Evolutionary conservation across 2,113 vertebrate species (phyloP).

Genomic region (Malurus elegans): DNA sequence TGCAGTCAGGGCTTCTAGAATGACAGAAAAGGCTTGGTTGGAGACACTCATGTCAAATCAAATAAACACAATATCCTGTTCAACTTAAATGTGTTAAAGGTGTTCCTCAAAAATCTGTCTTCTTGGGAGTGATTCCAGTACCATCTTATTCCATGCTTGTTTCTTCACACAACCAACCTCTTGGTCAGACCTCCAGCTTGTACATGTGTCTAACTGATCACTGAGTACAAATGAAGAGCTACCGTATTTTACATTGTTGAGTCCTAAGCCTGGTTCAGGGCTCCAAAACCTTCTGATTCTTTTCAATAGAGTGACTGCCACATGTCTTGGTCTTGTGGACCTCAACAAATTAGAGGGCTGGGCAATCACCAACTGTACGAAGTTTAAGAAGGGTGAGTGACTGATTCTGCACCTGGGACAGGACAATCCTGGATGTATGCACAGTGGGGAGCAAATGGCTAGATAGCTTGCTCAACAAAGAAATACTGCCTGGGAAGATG

Average conservation of each 20-base stretch:
- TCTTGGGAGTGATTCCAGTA: background rate
- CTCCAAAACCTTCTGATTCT: background rate
- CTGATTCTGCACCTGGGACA: background rate
- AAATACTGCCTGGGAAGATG: background rate
- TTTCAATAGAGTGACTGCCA: background rate
- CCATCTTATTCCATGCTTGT: background rate
- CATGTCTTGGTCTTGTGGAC: background rate
- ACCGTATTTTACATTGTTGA: background rate
- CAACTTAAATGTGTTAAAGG: background rate
- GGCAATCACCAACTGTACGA: background rate
- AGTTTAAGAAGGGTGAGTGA: background rate
- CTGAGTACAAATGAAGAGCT: background rate
- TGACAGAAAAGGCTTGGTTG: background rate
- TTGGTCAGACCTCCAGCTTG: background rate
- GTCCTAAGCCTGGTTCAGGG: background rate
- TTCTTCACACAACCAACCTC: background rate
- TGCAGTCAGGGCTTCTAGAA: background rate
- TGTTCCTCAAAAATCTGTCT: background rate
- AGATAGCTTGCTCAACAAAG: background rate
- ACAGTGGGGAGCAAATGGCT: background rate
- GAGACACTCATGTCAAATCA: background rate
- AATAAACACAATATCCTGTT: background rate
- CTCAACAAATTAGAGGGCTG: background rate
- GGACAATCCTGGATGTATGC: background rate
- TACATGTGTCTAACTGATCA: background rate